A percentile compares a stretch with the other conserved stretches of the same genome.
Evolutionary conservation across 2,797 vertebrate species (phyloP).

Genomic region (Coregonus sp.): DNA sequence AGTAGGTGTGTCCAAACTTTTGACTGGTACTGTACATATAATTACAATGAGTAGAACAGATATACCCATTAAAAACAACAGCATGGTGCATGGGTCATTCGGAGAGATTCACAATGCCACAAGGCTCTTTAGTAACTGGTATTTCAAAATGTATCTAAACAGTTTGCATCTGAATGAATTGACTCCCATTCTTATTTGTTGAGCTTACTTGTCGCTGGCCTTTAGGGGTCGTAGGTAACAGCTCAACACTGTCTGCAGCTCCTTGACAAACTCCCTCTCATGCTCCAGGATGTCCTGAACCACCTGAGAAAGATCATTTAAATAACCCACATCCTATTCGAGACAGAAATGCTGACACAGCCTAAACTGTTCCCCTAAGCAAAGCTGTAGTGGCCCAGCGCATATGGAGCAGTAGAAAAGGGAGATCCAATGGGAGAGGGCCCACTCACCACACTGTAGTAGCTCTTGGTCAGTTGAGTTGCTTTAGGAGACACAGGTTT

Average conservation of each 20-base stretch:
- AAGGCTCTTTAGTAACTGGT: too few relatives aligned
- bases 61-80: not conserved
- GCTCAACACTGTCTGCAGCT: conserved; percentile 87
- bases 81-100: not conserved
- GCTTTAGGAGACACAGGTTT: conserved; percentile 92
- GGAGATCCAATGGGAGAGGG: not conserved
- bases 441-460: conserved; percentile 90
- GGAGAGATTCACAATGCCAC: too few relatives aligned
- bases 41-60: not conserved
- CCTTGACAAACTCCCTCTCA: conserved; percentile 94
- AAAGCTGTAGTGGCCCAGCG: not conserved
- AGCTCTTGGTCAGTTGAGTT: conserved; percentile 93
- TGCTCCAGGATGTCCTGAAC: conserved; percentile 97
- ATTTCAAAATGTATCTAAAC: not conserved
- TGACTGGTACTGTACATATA: too few relatives aligned
- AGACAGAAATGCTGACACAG: not conserved
- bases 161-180: not conserved
- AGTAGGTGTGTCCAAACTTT: too few relatives aligned
- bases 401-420: not conserved
- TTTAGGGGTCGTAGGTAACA: conserved; percentile 92
- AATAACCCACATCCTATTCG: not conserved
- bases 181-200: not conserved
- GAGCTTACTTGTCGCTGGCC: conserved; percentile 92
- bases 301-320: conserved; percentile 74
- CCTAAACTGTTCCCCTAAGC: not conserved